Conservation (phyloP, 2,797 vertebrate species). For the Anguilla megastoma region DNA sequence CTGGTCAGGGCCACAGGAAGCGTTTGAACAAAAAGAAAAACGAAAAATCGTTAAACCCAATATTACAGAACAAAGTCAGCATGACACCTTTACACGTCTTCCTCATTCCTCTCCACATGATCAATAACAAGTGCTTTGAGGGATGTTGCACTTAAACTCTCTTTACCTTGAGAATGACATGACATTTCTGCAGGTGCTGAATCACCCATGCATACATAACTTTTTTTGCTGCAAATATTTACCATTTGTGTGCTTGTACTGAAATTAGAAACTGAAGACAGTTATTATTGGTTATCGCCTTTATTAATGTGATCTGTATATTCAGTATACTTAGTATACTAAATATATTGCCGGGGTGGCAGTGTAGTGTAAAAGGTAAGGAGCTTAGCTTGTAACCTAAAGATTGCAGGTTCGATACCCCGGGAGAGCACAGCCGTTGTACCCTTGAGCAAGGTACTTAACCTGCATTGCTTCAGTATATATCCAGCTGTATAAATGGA, state of each 20-base stretch:
- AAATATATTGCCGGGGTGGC: too few relatives aligned
- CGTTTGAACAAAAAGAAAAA: background rate
- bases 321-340: background rate
- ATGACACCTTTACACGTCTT: background rate
- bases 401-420: too few relatives aligned
- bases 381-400: too few relatives aligned
- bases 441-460: too few relatives aligned
- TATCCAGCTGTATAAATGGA: too few relatives aligned
- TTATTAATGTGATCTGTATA: background rate
- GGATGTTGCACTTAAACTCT: background rate
- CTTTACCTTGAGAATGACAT: background rate
- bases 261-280: background rate
- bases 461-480: too few relatives aligned
- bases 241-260: background rate
- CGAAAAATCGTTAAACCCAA: background rate
- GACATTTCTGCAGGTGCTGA: background rate
- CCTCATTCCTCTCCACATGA: slow-evolving; percentile 16
- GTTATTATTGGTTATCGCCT: background rate
- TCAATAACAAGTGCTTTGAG: slow-evolving; percentile 20
- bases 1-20: background rate
- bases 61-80: background rate
- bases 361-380: too few relatives aligned
- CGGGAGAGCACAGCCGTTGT: too few relatives aligned
- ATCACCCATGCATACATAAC: background rate
- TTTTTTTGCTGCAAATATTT: too few relatives aligned